These are phyloP conservation scores for Dendronephthya gigantea DNA, from an alignment of 64 coral and sea anemone genomes.

Conservation along the genomic window DNA sequence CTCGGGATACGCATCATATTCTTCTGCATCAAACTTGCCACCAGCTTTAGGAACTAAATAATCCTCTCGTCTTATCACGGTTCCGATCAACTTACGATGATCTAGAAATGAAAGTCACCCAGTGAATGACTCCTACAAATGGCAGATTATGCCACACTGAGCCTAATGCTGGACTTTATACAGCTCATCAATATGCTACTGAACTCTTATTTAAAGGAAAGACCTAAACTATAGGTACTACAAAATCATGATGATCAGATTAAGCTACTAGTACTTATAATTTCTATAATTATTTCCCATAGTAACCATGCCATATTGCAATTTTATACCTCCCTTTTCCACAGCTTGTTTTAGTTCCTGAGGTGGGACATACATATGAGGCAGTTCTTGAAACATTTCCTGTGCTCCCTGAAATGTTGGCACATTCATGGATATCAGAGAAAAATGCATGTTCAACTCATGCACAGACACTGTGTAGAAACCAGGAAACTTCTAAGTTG, in stretches of 20 bases:
- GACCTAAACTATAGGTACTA: too few species aligned
- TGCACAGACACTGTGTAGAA: neutral
- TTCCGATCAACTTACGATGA: constrained; percentile 86
- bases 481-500: neutral
- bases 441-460: too few species aligned
- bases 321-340: constrained; percentile 53
- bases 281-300: too few species aligned
- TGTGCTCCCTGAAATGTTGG: constrained; percentile 69
- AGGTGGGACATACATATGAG: constrained; percentile 88
- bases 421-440: too few species aligned
- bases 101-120: constrained; percentile 25
- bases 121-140: neutral
- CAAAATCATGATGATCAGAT: too few species aligned
- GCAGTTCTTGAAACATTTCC: constrained; percentile 92
- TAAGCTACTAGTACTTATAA: too few species aligned
- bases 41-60: constrained; percentile 91
- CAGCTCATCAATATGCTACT: too few species aligned
- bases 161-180: too few species aligned
- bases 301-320: neutral
- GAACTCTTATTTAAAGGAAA: too few species aligned
- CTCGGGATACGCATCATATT: constrained; percentile 86
- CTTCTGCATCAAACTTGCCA: constrained; percentile 76
- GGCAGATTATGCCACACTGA: neutral
- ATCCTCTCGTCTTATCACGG: constrained; percentile 87
- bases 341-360: constrained; percentile 85